Evolutionary conservation across 2,113 vertebrate species (phyloP).

Genomic region (Apodemus speciosus): DNA sequence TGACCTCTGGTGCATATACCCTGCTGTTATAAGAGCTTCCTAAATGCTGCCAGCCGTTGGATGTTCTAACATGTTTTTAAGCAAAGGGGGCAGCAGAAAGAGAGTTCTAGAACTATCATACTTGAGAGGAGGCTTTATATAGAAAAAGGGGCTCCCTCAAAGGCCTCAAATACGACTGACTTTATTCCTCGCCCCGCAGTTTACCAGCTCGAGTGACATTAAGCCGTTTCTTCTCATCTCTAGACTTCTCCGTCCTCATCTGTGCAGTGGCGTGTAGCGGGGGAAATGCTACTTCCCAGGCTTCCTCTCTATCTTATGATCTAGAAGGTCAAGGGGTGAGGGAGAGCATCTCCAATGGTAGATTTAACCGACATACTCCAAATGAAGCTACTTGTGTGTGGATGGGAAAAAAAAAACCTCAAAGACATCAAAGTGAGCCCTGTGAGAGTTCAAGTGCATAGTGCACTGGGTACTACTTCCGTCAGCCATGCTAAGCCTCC

Average conservation of each 20-base stretch:
- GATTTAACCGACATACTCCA: neutral
- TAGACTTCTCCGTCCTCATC: neutral
- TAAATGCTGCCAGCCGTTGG: constrained; percentile 24
- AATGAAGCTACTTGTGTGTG: neutral
- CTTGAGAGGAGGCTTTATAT: neutral
- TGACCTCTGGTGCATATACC: constrained; percentile 55
- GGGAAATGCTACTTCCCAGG: neutral
- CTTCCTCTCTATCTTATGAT: neutral
- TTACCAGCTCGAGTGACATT: neutral
- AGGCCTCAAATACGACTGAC: neutral
- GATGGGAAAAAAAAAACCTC: neutral
- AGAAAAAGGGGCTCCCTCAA: neutral
- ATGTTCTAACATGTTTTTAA: constrained; percentile 33
- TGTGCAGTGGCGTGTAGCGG: neutral
- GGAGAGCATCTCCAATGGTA: neutral
- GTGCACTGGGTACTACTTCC: neutral
- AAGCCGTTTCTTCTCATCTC: neutral
- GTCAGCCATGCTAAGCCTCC: fast-evolving
- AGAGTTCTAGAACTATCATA: neutral
- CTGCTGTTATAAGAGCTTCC: constrained; percentile 41
- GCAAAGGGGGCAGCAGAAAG: constrained; percentile 14
- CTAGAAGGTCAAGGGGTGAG: neutral
- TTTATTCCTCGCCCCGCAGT: neutral
- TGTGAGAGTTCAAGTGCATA: neutral
- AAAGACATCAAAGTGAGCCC: neutral